Base-by-base conservation (phyloP, 2,888 invertebrate species). In the Cataglyphis cursor region DNA sequence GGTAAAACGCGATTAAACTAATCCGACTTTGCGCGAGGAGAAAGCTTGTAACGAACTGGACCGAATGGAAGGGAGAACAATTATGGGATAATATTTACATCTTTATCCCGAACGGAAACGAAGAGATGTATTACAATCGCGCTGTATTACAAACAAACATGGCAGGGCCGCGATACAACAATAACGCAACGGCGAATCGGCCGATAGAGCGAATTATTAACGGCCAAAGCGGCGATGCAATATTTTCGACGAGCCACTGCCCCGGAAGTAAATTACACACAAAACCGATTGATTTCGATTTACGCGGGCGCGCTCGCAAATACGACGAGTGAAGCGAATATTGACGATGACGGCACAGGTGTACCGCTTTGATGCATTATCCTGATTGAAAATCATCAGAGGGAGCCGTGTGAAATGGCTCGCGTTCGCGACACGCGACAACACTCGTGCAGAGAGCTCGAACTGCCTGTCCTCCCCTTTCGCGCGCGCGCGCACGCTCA, bases 311-410 rank as follows among this genome's bases (percentile, higher is more conserved):
- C 28, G 18, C 28, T 44, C 10, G 28, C 48, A 48, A 66, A 48
- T 44, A 48, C 66, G 44, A 44, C 21, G 15, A 65, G 12, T 3
- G n/a, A n/a, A 24, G 10, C 24, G 24, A 70, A 70, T 48, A 48
- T 31, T 1, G 12, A 21, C 24, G 15, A 15, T 6, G 4, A 15
- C 38, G 24, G 18, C 24, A 15, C 41, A 21, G n/a, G 38, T 57
- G 24, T n/a, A 44, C 41, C n/a, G 21, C 59, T 78, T 28, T 51
- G 74, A 68, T 15, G 54, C 83, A 74, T 81, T 81, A 81, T 84
- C 74, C 44, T 68, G 66, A 83, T 83, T 83, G 81, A 74, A 81
- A 84, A 81, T 84, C 62, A 80, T 76, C 59, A 76, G 48, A 48
- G 28, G 65, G 48, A 48, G 21, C 28, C 21, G 35, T 24, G 24